These are phyloP conservation scores for Fulica atra DNA, from an alignment of 2,113 vertebrate species.

Conservation along the genomic window DNA sequence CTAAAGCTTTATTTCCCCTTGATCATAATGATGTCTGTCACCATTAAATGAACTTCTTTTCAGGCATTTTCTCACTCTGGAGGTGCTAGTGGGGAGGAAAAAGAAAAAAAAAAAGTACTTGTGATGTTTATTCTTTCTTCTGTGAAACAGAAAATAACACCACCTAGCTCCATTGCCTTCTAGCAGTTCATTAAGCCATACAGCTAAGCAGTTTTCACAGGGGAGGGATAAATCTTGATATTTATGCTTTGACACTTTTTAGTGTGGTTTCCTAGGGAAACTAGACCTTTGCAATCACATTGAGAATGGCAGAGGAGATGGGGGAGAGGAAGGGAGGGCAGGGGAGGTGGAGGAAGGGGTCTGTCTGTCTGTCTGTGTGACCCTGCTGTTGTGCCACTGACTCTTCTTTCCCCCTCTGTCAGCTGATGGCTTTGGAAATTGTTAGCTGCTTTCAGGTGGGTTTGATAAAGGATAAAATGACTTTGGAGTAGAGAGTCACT, in stretches of 20 bases:
- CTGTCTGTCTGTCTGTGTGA: background rate
- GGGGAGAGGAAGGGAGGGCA: background rate
- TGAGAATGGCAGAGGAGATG: background rate
- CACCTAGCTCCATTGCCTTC: background rate
- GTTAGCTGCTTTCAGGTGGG: background rate
- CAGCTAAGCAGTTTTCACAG: background rate
- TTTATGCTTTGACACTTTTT: background rate
- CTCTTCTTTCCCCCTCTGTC: background rate
- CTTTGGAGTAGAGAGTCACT: background rate
- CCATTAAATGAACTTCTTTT: background rate
- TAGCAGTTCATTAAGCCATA: background rate
- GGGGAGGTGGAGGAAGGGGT: background rate
- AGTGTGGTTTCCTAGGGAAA: background rate
- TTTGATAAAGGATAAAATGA: background rate
- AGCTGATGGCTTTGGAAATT: background rate
- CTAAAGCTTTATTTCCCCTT: background rate
- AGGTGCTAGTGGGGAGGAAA: background rate
- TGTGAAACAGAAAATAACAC: background rate
- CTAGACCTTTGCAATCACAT: background rate
- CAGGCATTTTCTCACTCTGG: background rate
- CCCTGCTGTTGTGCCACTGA: fast-evolving
- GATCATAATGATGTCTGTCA: background rate
- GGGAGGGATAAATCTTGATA: background rate
- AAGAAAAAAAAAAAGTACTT: background rate
- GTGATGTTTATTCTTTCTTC: background rate